A percentile compares a stretch with the other conserved stretches of the same genome.
phyloP scores from a whole-genome alignment of 2,797 vertebrate species.

The Cyprinella venusta region DNA sequence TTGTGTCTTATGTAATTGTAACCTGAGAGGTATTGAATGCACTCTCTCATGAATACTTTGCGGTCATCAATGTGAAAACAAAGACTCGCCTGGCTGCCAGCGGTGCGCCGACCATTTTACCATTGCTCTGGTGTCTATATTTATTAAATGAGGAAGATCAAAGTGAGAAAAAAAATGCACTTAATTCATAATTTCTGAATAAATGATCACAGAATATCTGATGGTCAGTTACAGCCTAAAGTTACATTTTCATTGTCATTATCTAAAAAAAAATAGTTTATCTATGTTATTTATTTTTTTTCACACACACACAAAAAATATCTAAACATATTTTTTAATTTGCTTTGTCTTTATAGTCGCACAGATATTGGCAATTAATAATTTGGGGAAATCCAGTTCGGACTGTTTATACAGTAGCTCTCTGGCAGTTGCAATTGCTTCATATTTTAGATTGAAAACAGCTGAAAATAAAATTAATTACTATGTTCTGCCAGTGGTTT shows the following conservation, averaged over 20 bases:
- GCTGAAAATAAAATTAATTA: not conserved
- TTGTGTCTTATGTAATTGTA: slow-evolving; percentile 69
- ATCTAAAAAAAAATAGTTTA: not conserved
- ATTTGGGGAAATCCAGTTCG: not conserved
- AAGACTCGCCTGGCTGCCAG: slow-evolving; percentile 51
- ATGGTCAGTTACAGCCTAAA: not conserved
- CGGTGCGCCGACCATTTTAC: slow-evolving; percentile 49
- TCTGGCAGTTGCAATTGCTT: not conserved
- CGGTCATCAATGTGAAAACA: slow-evolving; percentile 58
- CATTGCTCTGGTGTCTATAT: slow-evolving; percentile 39
- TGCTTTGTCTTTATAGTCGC: not conserved
- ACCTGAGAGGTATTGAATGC: slow-evolving; percentile 67
- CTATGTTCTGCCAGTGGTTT: slow-evolving; percentile 13
- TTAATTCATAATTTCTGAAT: slow-evolving; percentile 41
- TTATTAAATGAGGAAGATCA: slow-evolving; percentile 32
- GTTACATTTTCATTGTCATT: not conserved
- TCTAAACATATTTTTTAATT: not conserved
- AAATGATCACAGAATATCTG: slow-evolving; percentile 2
- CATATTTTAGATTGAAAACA: not conserved
- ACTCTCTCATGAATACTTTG: slow-evolving; percentile 61
- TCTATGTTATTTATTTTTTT: too few relatives aligned
- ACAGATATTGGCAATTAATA: not conserved
- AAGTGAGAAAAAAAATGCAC: not conserved
- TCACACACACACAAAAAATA: too few relatives aligned
- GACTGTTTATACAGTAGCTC: not conserved